phyloP scores from a whole-genome alignment of 2,113 vertebrate genomes.

The Platysternon megacephalum region DNA sequence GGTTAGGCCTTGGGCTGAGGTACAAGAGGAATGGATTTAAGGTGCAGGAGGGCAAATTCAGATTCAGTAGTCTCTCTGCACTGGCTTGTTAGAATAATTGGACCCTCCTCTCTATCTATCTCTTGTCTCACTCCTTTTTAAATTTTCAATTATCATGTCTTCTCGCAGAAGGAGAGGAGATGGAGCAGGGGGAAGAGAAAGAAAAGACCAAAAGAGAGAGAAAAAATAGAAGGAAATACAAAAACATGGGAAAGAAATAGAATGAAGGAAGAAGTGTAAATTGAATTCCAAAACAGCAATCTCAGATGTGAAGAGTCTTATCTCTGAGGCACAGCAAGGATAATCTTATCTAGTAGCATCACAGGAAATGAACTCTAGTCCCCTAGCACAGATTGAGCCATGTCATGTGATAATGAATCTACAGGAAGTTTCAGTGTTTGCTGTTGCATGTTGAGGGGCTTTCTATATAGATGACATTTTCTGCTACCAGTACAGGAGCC shows the following conservation, averaged over 20 bases:
- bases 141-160: background rate
- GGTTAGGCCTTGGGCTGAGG: background rate
- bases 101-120: background rate
- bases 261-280: background rate
- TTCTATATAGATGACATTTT: background rate
- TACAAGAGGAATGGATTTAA: background rate
- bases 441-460: background rate
- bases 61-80: background rate
- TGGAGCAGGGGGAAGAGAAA: slow-evolving; percentile 46
- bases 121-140: background rate
- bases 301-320: background rate
- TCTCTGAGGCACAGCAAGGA: background rate
- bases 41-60: background rate
- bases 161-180: slow-evolving; percentile 39
- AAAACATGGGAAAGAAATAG: background rate
- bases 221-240: background rate
- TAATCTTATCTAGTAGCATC: background rate
- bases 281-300: background rate
- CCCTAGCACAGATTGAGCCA: background rate
- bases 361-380: background rate
- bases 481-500: background rate
- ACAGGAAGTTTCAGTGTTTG: background rate
- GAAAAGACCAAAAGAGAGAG: slow-evolving; percentile 45
- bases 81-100: background rate
- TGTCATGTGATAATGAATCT: background rate